Percentiles rank a stretch among this genome's conserved stretches.
Evolutionary conservation across 2,113 vertebrate species (phyloP).

Genomic region (Myotis brandtii): DNA sequence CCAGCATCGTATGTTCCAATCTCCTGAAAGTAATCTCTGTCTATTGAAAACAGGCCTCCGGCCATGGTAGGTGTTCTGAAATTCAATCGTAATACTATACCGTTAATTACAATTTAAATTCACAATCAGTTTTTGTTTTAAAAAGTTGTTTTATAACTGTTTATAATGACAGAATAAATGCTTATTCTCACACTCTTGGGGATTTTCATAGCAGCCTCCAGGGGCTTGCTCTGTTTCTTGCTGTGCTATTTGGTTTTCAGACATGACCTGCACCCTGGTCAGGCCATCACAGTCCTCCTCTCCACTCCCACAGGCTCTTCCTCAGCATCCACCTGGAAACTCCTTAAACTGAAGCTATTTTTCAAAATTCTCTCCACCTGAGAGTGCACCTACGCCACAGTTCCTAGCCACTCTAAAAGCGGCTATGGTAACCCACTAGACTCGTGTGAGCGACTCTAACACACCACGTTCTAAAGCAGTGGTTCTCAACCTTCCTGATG

Average conservation of each 20-base stretch:
- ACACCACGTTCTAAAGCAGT: background rate
- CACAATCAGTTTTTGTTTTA: conserved; percentile 54
- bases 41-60: conserved; percentile 98
- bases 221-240: background rate
- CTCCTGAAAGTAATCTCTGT: conserved; percentile 99
- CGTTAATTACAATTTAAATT: conserved; percentile 59
- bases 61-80: conserved; percentile 98
- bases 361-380: background rate
- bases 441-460: conserved; percentile 14
- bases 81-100: conserved; percentile 31
- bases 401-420: background rate
- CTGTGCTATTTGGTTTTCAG: background rate
- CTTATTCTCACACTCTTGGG: background rate
- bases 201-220: background rate
- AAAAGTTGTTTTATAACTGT: conserved; percentile 18
- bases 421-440: background rate
- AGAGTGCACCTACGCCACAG: background rate
- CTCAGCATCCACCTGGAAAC: background rate
- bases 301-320: background rate
- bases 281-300: background rate
- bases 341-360: background rate
- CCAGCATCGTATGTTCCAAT: conserved; percentile 99
- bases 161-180: conserved; percentile 1
- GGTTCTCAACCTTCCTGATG: too few species aligned
- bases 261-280: background rate